Evolutionary conservation across 2,888 invertebrate genomes (phyloP).

Genomic region (Busseola fusca): DNA sequence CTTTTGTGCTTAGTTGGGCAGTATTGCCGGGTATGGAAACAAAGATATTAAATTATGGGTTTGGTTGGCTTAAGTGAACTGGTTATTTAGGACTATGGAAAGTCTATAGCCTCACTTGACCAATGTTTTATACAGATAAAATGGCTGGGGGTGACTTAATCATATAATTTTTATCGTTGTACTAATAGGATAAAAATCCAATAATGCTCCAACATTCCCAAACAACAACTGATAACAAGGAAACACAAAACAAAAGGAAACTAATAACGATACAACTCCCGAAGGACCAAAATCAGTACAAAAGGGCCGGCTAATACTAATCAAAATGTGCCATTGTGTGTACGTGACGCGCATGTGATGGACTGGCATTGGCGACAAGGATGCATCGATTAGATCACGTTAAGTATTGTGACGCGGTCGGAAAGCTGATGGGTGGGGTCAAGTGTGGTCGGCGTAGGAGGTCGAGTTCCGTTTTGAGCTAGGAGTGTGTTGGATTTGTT

Average conservation of each 20-base stretch:
- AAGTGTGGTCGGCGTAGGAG: slow-evolving; percentile 33
- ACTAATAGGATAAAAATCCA: not conserved
- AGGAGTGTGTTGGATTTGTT: not conserved
- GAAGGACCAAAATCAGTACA: slow-evolving; percentile 39
- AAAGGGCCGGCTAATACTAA: slow-evolving; percentile 45
- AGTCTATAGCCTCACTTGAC: too few species aligned
- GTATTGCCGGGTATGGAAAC: too few species aligned
- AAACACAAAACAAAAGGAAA: slow-evolving; percentile 27
- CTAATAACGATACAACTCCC: slow-evolving; percentile 16
- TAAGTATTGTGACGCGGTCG: slow-evolving; percentile 50
- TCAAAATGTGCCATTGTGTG: slow-evolving; percentile 76
- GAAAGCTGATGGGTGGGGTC: slow-evolving; percentile 55
- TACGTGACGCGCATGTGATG: slow-evolving; percentile 70
- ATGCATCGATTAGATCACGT: slow-evolving; percentile 62
- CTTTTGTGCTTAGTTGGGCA: too few species aligned
- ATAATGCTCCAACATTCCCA: not conserved
- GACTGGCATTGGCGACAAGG: slow-evolving; percentile 75
- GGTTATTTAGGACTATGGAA: too few species aligned
- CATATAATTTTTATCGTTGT: not conserved
- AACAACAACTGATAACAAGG: slow-evolving; percentile 4
- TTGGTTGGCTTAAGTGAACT: too few species aligned
- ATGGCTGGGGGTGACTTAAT: too few species aligned
- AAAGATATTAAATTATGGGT: too few species aligned
- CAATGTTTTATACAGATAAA: too few species aligned
- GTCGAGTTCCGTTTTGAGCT: slow-evolving; percentile 22